Conservation (phyloP, 1,140 invertebrate genomes). For the Trachymyrmex septentrionalis region DNA sequence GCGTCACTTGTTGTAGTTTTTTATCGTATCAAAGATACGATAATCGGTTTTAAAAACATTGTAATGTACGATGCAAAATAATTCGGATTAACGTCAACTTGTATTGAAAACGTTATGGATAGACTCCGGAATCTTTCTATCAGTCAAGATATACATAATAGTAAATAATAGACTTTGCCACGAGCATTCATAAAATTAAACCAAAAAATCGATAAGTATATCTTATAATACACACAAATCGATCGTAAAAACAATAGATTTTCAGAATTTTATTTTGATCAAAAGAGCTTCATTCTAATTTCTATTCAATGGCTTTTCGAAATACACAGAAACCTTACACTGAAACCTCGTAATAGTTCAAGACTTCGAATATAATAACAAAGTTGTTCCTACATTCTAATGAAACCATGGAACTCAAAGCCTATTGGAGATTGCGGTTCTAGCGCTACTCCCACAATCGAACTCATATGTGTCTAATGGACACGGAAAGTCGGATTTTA, state of each 20-base stretch:
- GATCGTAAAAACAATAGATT: not conserved
- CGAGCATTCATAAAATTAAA: not conserved
- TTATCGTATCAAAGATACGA: not conserved
- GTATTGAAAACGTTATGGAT: constrained; percentile 12
- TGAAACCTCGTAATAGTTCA: too few species aligned
- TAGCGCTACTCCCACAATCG: too few species aligned
- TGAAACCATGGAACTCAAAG: too few species aligned
- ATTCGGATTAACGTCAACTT: constrained; percentile 29
- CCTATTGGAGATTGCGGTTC: too few species aligned
- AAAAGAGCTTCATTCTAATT: not conserved
- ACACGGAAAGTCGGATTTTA: too few species aligned
- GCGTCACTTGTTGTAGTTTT: not conserved
- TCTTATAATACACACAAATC: not conserved
- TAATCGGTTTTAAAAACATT: constrained; percentile 26
- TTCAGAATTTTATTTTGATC: not conserved
- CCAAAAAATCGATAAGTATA: not conserved
- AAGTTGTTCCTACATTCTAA: too few species aligned
- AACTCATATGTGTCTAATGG: too few species aligned
- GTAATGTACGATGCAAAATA: constrained; percentile 18
- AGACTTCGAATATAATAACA: too few species aligned
- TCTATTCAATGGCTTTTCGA: too few species aligned
- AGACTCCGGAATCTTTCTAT: constrained; percentile 10
- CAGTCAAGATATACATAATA: not conserved
- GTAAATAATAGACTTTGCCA: not conserved
- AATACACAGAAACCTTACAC: too few species aligned